Conservation (phyloP, 2,888 invertebrate genomes). For the Lagria hirta region DNA sequence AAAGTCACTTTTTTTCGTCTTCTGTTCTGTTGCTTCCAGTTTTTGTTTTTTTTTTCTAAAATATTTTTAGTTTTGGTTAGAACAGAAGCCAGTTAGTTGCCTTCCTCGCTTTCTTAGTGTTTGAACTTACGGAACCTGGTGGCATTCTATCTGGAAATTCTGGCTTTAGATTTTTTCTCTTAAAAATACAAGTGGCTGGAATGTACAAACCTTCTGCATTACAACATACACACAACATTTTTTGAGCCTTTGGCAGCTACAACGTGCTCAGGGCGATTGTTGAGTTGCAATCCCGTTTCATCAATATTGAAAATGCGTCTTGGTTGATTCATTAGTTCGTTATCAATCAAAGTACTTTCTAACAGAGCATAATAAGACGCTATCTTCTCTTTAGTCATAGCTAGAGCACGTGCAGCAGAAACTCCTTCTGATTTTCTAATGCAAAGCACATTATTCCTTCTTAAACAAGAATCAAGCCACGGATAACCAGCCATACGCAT, state of each 20-base stretch:
- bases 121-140: too few relatives aligned
- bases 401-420: too few relatives aligned
- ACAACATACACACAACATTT: conserved; percentile 7
- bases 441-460: conserved; percentile 27
- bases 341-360: too few relatives aligned
- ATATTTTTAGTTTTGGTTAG: too few relatives aligned
- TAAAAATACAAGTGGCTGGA: conserved; percentile 14
- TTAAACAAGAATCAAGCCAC: conserved; percentile 37
- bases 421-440: too few relatives aligned
- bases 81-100: too few relatives aligned
- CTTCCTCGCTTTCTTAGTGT: too few relatives aligned
- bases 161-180: conserved; percentile 13
- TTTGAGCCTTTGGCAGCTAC: conserved; percentile 35
- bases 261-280: conserved; percentile 46
- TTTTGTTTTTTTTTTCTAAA: too few relatives aligned
- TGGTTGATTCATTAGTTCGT: conserved; percentile 38
- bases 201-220: conserved; percentile 11
- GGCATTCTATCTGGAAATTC: conserved; percentile 13
- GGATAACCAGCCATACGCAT: conserved; percentile 35
- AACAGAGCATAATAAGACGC: too few relatives aligned
- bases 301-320: conserved; percentile 47
- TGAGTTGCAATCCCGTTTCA: conserved; percentile 47
- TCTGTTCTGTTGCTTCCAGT: too few relatives aligned
- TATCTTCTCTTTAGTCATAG: too few relatives aligned
- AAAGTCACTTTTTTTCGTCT: too few relatives aligned